Base-by-base conservation (phyloP, 2,797 vertebrate genomes). In the Strix occidentalis region DNA sequence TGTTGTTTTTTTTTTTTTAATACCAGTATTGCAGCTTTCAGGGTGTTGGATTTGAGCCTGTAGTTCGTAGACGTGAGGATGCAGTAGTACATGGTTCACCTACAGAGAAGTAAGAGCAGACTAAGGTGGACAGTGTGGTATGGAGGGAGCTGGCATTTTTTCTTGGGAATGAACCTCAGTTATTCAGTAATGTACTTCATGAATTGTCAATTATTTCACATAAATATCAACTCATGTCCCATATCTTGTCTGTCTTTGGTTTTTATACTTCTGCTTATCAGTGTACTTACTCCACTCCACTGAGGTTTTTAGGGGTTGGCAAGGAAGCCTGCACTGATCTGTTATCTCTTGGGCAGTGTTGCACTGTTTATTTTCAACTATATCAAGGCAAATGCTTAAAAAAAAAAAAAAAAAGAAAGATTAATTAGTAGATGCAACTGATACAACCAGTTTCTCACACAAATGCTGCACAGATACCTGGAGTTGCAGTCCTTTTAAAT, bases 361-460 rank as follows among this genome's bases (percentile, higher is more conserved):
- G 46, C 33, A 45, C 25, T 64, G 19, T 61, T 77, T 60, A 13
- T 76, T 89, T 87, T 89, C 45, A 75, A 26, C 10, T 48, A 8
- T 39, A 45, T 45, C 13, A 58, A 58, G 11, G 61, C 3, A 77
- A 80, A 81, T 56, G 18, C 35, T 70, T 70, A 7, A 17, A 51
- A 76, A 68, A 64, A 25, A 21, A 37, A 20, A 51, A 76, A 16
- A 0, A 0, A 13, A 45, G 17, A 43, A 12, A 2, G 1, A 14
- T 61, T 78, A 10, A 4, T 50, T 74, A 61, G 20, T 57, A 28
- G 21, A 29, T 87, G 16, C 16, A 75, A 6, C 51, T 75, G 45
- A 69, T n/a, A 26, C 1, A 72, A 41, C 12, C 7, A 26, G 5
- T 89, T 91, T 69, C 31, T 84, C 41, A 64, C 26, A 41, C 8